Percentiles rank a stretch among this genome's conserved stretches.
These are phyloP conservation scores for Sapajus apella DNA, from an alignment of 2,113 vertebrate species.

Conservation along the genomic window DNA sequence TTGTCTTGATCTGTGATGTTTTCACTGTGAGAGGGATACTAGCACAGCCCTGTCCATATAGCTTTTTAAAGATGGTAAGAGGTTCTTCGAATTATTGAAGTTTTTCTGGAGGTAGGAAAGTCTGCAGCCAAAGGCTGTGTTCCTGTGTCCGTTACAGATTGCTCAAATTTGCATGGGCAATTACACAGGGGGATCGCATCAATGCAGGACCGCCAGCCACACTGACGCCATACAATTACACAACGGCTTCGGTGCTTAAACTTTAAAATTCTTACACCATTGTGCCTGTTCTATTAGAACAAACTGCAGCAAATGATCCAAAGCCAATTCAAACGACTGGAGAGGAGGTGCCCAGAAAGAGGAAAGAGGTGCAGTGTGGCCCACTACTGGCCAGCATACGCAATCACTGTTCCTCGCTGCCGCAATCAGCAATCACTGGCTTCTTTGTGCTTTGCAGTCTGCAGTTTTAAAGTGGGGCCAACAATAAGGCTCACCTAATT, in stretches of 20 bases:
- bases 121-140: neutral
- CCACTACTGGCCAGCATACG: slow-evolving; percentile 57
- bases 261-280: slow-evolving; percentile 75
- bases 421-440: neutral
- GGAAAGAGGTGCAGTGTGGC: slow-evolving; percentile 55
- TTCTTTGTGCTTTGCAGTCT: slow-evolving; percentile 43
- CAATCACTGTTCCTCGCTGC: neutral
- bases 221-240: slow-evolving; percentile 64
- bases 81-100: neutral
- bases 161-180: slow-evolving; percentile 69
- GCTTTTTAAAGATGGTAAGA: slow-evolving; percentile 55
- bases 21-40: slow-evolving; percentile 4
- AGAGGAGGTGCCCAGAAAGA: slow-evolving; percentile 48
- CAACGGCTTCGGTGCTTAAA: slow-evolving; percentile 71
- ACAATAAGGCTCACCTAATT: slow-evolving; percentile 14
- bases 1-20: neutral
- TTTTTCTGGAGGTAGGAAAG: slow-evolving; percentile 43
- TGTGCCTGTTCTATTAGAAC: slow-evolving; percentile 74
- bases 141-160: neutral
- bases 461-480: neutral
- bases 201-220: slow-evolving; percentile 29
- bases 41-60: neutral
- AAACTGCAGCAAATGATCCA: slow-evolving; percentile 76
- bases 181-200: slow-evolving; percentile 54
- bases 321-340: slow-evolving; percentile 65